phyloP scores from a whole-genome alignment of 1,140 invertebrate genomes.

The Euwallacea fornicatus region DNA sequence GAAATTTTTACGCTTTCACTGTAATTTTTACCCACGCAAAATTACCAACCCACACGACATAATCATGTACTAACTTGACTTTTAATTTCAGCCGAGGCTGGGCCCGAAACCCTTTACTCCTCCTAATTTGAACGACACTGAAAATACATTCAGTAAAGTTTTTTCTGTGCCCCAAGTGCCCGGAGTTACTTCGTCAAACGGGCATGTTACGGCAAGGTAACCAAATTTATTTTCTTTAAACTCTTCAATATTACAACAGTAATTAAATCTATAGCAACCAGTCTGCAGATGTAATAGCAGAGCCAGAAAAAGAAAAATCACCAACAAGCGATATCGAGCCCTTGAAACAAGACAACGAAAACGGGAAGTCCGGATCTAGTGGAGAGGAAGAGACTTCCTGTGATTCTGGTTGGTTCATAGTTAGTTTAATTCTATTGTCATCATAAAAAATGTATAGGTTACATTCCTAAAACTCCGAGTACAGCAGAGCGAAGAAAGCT shows the following conservation, averaged over 20 bases:
- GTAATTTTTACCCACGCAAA: not conserved
- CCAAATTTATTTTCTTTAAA: too few species aligned
- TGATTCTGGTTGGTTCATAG: slow-evolving; percentile 30
- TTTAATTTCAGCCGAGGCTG: slow-evolving; percentile 66
- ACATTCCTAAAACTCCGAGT: slow-evolving; percentile 68
- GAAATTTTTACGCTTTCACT: not conserved
- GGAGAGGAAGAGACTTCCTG: slow-evolving; percentile 63
- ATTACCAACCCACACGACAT: not conserved
- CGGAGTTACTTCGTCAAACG: slow-evolving; percentile 3
- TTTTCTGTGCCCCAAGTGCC: slow-evolving; percentile 76
- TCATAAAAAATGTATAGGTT: slow-evolving; percentile 45
- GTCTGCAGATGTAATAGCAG: not conserved
- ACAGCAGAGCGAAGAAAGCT: slow-evolving; percentile 73
- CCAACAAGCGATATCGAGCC: slow-evolving; percentile 38
- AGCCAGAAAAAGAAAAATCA: slow-evolving; percentile 38
- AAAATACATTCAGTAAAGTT: slow-evolving; percentile 74
- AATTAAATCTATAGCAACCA: too few species aligned
- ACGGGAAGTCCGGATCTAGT: slow-evolving; percentile 64
- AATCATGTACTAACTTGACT: not conserved
- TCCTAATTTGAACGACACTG: slow-evolving; percentile 68
- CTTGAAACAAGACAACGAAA: slow-evolving; percentile 47
- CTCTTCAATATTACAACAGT: too few species aligned
- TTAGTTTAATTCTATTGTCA: not conserved
- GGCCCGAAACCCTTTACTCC: slow-evolving; percentile 82
- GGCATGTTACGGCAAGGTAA: slow-evolving; percentile 1